Conservation (phyloP, 2,113 vertebrate genomes). For the Rhegmatorhina hoffmannsi region DNA sequence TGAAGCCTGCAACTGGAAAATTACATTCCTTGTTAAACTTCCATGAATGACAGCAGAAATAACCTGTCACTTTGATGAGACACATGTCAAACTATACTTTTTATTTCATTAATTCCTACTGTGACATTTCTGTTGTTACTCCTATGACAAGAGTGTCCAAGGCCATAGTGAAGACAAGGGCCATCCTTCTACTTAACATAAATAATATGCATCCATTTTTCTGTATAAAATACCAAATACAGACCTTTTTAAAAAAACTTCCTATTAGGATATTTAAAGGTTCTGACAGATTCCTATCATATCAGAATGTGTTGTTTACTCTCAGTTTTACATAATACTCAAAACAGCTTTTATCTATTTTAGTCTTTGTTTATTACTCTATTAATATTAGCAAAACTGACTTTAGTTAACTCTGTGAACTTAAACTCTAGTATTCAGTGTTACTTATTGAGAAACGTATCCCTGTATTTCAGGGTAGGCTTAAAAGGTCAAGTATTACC, state of each 20-base stretch:
- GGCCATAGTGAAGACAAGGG: neutral
- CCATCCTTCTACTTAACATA: neutral
- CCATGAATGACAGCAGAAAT: conserved; percentile 11
- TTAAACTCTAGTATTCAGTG: neutral
- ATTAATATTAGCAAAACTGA: neutral
- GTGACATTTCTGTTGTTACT: neutral
- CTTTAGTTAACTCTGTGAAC: neutral
- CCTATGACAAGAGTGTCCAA: neutral
- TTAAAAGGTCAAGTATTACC: neutral
- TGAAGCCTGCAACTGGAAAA: neutral
- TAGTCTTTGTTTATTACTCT: neutral
- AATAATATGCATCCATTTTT: neutral
- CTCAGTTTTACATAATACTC: neutral
- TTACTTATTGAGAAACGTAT: neutral
- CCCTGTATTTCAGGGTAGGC: neutral
- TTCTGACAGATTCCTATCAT: neutral
- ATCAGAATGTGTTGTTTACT: neutral
- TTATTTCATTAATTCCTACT: neutral
- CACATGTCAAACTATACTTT: neutral
- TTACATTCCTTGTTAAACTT: neutral
- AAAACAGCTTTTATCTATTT: neutral
- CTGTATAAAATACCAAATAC: neutral
- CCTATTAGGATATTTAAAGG: neutral
- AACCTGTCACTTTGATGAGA: neutral
- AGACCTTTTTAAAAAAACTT: neutral